Evolutionary conservation across 2,797 vertebrate genomes (phyloP), one percentile per base, ranked within the genome.

Genomic region (Gorsachius magnificus): DNA sequence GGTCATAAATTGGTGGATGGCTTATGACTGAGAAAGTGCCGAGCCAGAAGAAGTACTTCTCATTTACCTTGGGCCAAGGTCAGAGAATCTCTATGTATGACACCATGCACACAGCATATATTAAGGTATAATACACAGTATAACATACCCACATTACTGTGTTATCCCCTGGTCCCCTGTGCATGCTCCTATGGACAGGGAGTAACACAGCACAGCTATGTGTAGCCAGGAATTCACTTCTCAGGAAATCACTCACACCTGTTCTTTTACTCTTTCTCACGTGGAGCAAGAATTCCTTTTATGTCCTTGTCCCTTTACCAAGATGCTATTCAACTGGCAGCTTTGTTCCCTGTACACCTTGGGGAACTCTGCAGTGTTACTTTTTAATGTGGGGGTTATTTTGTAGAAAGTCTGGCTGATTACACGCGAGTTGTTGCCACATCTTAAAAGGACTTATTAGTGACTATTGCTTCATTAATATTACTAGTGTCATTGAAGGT

Each of bases 191-290:
- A 0, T 22, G 36, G 16, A 53, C 1, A 1, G 12, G 26, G 6
- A 56, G 16, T 16, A 74, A 14, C 1, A 1, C 3, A 61, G 26
- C 22, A 26, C 45, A 88, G 25, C 56, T 64, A 4, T 17, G 11
- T 5, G 2, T 8, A 51, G 43, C n/a, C 48, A 56, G 56, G 41
- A 92, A 60, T 80, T 70, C 20, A 41, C 38, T 80, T 87, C n/a
- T 76, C 22, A 17, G 54, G 68, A 80, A 94, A 54, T 11, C 7
- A 8, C 16, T 92, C 29, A 29, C 1, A 4, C 22, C 31, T 85
- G 81, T 91, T 69, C 53, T 95, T 87, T 77, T 71, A 64, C 28
- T 48, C 54, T 84, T 83, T 87, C 72, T 93, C 78, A 68, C 26
- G n/a, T 5, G 22, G 48, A 91, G 31, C 16, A 64, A 66, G 70